These are phyloP conservation scores for Neomorphus geoffroyi DNA, from an alignment of 2,797 vertebrate species.

Conservation along the genomic window DNA sequence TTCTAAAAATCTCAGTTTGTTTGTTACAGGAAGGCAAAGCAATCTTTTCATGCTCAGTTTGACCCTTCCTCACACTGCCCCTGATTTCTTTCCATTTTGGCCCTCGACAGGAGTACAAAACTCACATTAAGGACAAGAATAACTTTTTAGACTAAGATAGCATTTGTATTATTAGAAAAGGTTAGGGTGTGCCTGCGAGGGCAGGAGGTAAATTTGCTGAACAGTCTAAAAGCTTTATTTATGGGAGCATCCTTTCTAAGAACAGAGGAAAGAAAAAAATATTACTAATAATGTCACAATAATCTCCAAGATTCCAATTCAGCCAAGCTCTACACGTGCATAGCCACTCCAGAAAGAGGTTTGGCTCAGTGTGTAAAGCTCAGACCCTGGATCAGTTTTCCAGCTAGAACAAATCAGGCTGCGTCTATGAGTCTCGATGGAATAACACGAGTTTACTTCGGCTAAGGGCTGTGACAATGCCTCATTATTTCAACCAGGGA, in stretches of 20 bases:
- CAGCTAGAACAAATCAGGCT: background rate
- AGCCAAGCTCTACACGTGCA: background rate
- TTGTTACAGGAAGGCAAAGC: background rate
- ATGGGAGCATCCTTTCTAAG: background rate
- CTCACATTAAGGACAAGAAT: constrained; percentile 36
- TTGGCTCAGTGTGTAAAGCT: background rate
- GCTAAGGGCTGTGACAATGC: background rate
- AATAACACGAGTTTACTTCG: background rate
- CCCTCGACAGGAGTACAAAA: constrained; percentile 34
- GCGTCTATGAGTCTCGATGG: background rate
- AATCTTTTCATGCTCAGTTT: constrained; percentile 23
- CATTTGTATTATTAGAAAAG: constrained; percentile 50
- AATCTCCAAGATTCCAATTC: background rate
- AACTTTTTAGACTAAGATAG: constrained; percentile 29
- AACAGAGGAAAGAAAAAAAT: background rate
- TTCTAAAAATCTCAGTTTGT: constrained; percentile 38
- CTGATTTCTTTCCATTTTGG: constrained; percentile 25
- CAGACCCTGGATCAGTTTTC: background rate
- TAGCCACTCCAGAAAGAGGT: background rate
- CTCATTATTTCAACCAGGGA: background rate
- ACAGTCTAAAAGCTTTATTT: constrained; percentile 45
- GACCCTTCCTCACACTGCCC: constrained; percentile 25
- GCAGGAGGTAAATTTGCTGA: constrained; percentile 55
- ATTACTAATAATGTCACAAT: background rate
- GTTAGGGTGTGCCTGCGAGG: constrained; percentile 49